These are phyloP conservation scores for Sitodiplosis mosellana DNA, from an alignment of 1,140 invertebrate species.

Conservation along the genomic window DNA sequence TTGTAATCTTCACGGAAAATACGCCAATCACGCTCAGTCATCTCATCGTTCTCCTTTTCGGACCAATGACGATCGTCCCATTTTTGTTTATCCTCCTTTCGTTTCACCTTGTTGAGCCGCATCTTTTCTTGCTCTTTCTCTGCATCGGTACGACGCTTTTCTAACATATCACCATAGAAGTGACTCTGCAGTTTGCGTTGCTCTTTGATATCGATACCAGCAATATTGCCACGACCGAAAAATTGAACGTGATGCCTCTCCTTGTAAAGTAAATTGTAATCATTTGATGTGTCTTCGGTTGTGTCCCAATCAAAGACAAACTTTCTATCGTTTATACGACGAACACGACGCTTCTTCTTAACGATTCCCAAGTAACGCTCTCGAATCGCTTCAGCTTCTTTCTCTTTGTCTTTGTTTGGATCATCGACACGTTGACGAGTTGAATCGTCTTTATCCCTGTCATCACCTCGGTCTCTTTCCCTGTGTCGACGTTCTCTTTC, in stretches of 20 bases:
- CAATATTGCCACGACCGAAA: conserved; percentile 92
- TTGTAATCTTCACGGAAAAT: conserved; percentile 99
- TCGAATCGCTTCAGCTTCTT: conserved; percentile 81
- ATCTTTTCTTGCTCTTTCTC: conserved; percentile 97
- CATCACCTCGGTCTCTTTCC: conserved; percentile 9
- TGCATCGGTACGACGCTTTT: conserved; percentile 84
- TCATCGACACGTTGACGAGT: conserved; percentile 17
- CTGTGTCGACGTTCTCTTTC: conserved; percentile 15
- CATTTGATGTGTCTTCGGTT: conserved; percentile 90
- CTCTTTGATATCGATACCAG: conserved; percentile 91
- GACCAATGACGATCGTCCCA: conserved; percentile 99
- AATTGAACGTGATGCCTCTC: conserved; percentile 93
- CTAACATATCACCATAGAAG: conserved; percentile 93
- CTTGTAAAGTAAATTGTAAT: conserved; percentile 96
- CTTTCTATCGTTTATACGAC: conserved; percentile 91
- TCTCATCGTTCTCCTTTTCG: conserved; percentile 83
- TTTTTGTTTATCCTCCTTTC: conserved; percentile 94
- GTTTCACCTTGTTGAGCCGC: conserved; percentile 81
- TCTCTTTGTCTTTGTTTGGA: conserved; percentile 64
- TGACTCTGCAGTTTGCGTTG: conserved; percentile 96
- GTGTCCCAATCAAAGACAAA: conserved; percentile 99
- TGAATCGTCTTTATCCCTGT: conserved; percentile 20
- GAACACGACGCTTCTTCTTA: conserved; percentile 82
- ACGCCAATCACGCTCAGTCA: conserved; percentile 99
- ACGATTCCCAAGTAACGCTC: conserved; percentile 88